These are phyloP conservation scores for Rhincodon typus DNA, from an alignment of 2,797 vertebrate species.

Conservation along the genomic window DNA sequence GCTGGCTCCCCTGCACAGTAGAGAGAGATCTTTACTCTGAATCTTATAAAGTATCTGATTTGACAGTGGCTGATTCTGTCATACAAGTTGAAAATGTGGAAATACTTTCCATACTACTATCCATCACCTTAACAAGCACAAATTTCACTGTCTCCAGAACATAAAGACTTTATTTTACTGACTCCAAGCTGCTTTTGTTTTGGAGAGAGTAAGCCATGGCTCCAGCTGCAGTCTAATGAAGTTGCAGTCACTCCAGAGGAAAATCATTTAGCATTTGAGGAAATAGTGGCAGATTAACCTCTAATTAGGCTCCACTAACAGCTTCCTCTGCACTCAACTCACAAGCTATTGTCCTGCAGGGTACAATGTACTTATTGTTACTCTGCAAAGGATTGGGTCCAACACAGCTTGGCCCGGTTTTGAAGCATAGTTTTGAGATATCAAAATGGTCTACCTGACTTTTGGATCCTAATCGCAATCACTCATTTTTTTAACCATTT, in stretches of 20 bases:
- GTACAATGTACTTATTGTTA: not conserved
- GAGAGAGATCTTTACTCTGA: not conserved
- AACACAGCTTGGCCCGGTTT: not conserved
- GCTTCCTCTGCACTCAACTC: conserved; percentile 5
- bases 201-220: not conserved
- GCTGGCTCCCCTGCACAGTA: not conserved
- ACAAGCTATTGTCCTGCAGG: not conserved
- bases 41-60: not conserved
- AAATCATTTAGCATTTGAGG: not conserved
- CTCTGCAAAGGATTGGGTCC: not conserved
- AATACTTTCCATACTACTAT: not conserved
- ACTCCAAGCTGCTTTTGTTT: not conserved
- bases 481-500: not conserved
- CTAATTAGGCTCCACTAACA: not conserved
- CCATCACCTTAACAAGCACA: not conserved
- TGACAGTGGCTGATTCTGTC: not conserved
- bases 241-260: not conserved
- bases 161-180: not conserved
- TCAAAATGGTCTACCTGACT: not conserved
- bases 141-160: not conserved
- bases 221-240: not conserved
- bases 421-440: not conserved
- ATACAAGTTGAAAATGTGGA: not conserved
- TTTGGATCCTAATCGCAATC: not conserved
- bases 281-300: not conserved